Base-by-base conservation (phyloP, 2,797 vertebrate genomes). In the Gymnoscopelus braueri region DNA sequence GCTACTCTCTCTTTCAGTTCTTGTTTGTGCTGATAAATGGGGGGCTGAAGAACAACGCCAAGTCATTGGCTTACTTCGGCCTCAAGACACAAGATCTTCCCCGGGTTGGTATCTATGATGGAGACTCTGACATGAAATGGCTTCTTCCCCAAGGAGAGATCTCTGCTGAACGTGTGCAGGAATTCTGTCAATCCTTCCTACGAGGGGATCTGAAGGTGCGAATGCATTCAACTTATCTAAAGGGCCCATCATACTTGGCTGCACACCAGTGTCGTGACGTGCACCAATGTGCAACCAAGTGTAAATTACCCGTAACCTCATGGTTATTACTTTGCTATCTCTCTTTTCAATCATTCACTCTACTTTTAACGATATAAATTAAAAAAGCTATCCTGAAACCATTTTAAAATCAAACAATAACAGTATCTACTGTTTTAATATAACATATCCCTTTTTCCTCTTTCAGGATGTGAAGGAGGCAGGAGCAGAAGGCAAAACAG, bases 1-100 rank as follows among this genome's bases (percentile, higher is more conserved):
- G 10, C 48, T 49, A 60, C 3, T 44, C 26, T 35, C n/a, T 76
- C 29, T 83, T 82, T 10, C 87, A 99, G 97, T 88, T 97, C 77
- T 92, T 99, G 71, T 98, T 99, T 56, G 91, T 99, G 67, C 82
- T 96, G 80, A 87, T 98, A 68, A 95, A 99, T 12, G 94, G 93
- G 63, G 86, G 83, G 1, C 32, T 90, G 29, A 92, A 93, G 65
- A 89, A 91, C 69, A 98, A 97, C 65, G 84, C 75, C 4, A 92
- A 70, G 14, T 88, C 92, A 3, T 66, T 97, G 63, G 88, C 86
- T 0, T 98, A 94, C 90, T 98, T 99, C 68, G 92, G 92, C 39
- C 87, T 98, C 62, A 94, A 92, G 74, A 89, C 91, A 29, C 71
- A 87, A 64, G 94, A 98, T 63, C 92, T 98, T 49, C 97, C 97